These are phyloP conservation scores for Achroia grisella DNA, from an alignment of 1,140 invertebrate species.

Conservation along the genomic window DNA sequence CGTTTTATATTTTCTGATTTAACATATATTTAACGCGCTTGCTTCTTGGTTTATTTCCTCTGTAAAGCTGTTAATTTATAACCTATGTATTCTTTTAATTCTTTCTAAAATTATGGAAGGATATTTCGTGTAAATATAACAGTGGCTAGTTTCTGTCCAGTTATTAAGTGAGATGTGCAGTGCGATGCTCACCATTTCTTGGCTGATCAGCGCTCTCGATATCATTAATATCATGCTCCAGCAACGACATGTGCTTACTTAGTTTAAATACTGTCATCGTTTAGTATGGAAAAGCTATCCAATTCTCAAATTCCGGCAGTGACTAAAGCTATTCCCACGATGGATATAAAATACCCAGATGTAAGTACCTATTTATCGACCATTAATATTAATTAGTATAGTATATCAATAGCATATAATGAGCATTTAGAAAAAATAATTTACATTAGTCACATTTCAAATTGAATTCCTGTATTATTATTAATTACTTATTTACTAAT, in stretches of 20 bases:
- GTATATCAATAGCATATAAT: no score
- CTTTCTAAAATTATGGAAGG: background rate
- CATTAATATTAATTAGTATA: background rate
- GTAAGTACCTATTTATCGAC: conserved; percentile 33
- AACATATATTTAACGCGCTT: conserved; percentile 44
- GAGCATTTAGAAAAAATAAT: no score
- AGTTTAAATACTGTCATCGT: conserved; percentile 13
- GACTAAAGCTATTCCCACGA: conserved; percentile 39
- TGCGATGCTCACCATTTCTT: conserved; percentile 23
- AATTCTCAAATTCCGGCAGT: conserved; percentile 40
- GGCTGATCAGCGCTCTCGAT: conserved; percentile 24
- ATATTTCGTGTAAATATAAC: background rate
- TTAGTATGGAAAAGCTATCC: conserved; percentile 28
- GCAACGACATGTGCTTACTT: conserved; percentile 16
- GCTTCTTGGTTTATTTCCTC: conserved; percentile 24
- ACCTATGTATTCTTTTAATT: conserved; percentile 1
- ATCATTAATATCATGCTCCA: conserved; percentile 25
- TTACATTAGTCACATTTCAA: no score
- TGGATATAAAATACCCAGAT: conserved; percentile 51
- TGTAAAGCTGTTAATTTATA: conserved; percentile 9
- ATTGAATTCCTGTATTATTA: no score
- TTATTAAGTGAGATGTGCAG: conserved; percentile 32
- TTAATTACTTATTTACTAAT: no score
- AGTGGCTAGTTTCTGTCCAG: background rate
- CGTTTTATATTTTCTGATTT: conserved; percentile 62